Conservation (phyloP, 2,888 invertebrate genomes). For the Drosophila emarginata region DNA sequence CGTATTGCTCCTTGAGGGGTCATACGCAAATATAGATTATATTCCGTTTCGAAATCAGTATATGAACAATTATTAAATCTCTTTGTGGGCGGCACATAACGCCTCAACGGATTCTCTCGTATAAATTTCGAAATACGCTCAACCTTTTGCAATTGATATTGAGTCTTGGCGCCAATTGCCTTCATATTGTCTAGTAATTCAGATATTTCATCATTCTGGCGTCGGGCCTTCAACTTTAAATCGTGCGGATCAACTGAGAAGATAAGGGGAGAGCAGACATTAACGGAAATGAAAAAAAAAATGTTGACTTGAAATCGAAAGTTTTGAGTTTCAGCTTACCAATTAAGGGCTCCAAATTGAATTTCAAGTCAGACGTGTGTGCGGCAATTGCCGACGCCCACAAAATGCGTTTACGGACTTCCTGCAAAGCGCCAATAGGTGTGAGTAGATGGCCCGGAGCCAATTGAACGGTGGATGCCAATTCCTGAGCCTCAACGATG, state of each 20-base stretch:
- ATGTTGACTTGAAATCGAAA: constrained; percentile 13
- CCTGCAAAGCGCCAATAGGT: constrained; percentile 78
- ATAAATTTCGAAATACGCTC: constrained; percentile 76
- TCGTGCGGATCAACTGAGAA: constrained; percentile 72
- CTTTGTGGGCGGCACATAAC: constrained; percentile 77
- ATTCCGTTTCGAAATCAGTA: constrained; percentile 80
- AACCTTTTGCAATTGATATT: constrained; percentile 68
- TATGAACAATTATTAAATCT: constrained; percentile 77
- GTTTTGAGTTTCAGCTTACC: constrained; percentile 63
- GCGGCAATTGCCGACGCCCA: constrained; percentile 80
- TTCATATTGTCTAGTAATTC: constrained; percentile 79
- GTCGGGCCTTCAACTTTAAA: constrained; percentile 65
- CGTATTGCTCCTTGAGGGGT: constrained; percentile 60
- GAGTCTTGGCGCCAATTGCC: constrained; percentile 66
- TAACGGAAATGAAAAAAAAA: constrained; percentile 58
- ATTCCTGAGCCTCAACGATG: constrained; percentile 76
- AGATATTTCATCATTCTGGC: constrained; percentile 77
- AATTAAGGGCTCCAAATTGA: constrained; percentile 77
- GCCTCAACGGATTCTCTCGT: constrained; percentile 76
- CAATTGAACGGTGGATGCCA: constrained; percentile 78
- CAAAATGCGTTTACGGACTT: constrained; percentile 79
- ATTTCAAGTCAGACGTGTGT: constrained; percentile 77
- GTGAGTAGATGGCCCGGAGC: constrained; percentile 80
- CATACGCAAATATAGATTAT: constrained; percentile 83
- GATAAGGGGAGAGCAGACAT: not conserved